A percentile compares a stretch with the other conserved stretches of the same genome.
phyloP scores from a whole-genome alignment of 2,113 vertebrate genomes.

The Anolis carolinensis region DNA sequence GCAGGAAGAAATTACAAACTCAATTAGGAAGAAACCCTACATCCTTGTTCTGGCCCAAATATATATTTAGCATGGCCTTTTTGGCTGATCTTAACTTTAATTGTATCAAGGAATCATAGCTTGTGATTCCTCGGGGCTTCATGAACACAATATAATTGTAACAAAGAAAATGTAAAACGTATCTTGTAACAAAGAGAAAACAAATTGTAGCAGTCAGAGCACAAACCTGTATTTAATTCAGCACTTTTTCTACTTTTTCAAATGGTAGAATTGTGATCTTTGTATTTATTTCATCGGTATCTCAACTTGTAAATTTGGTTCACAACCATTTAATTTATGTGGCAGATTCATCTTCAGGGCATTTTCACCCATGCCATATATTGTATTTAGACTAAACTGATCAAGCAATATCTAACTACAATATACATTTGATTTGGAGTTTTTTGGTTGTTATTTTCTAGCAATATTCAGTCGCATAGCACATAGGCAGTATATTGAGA shows the following conservation, averaged over 20 bases:
- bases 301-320: background rate
- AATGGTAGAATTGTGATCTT: conserved; percentile 7
- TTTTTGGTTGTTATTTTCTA: too few species aligned
- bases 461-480: background rate
- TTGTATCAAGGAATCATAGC: background rate
- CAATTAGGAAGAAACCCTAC: background rate
- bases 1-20: background rate
- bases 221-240: conserved; percentile 28
- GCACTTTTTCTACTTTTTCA: conserved; percentile 38
- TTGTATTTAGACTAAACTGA: background rate
- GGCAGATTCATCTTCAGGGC: background rate
- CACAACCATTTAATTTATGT: background rate
- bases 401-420: background rate
- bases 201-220: conserved; percentile 19
- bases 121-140: conserved; percentile 35
- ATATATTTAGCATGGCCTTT: conserved; percentile 1
- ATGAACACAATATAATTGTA: conserved; percentile 7
- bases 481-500: too few species aligned
- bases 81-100: background rate
- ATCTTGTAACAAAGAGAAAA: conserved; percentile 24
- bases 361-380: background rate
- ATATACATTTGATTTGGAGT: background rate
- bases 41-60: background rate
- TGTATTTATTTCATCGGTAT: background rate
- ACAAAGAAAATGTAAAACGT: too few species aligned